phyloP scores from a whole-genome alignment of 1,140 invertebrate species.

The Ostrea edulis region DNA sequence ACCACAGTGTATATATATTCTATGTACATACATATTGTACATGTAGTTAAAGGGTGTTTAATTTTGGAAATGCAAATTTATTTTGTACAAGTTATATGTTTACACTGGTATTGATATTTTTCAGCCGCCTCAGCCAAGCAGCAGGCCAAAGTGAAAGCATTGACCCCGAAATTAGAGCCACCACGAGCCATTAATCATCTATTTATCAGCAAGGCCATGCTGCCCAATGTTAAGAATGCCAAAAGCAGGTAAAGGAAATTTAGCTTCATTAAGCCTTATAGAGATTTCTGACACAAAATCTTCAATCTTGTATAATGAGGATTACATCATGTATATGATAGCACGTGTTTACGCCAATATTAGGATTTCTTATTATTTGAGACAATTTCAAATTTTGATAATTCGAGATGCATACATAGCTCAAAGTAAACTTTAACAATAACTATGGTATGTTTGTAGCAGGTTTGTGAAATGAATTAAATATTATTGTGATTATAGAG shows the following conservation, averaged over 20 bases:
- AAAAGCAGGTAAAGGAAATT: slow-evolving; percentile 54
- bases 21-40: no score
- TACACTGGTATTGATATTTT: slow-evolving; percentile 3
- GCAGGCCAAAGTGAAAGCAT: slow-evolving; percentile 54
- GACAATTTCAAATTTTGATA: background rate
- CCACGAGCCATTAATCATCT: slow-evolving; percentile 76
- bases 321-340: no score
- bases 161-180: slow-evolving; percentile 70
- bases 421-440: background rate
- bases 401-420: background rate
- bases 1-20: no score
- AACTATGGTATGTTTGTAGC: background rate
- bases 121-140: slow-evolving; percentile 68
- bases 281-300: no score
- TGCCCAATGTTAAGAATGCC: background rate
- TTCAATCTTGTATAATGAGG: no score
- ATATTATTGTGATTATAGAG: no score
- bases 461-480: no score
- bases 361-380: background rate
- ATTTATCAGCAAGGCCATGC: slow-evolving; percentile 66
- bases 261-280: background rate
- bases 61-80: background rate
- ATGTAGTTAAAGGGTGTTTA: no score
- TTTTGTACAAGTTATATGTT: background rate
- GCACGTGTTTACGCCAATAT: no score